Base-by-base conservation (phyloP, 2,113 vertebrate species). In the Ginglymostoma cirratum region DNA sequence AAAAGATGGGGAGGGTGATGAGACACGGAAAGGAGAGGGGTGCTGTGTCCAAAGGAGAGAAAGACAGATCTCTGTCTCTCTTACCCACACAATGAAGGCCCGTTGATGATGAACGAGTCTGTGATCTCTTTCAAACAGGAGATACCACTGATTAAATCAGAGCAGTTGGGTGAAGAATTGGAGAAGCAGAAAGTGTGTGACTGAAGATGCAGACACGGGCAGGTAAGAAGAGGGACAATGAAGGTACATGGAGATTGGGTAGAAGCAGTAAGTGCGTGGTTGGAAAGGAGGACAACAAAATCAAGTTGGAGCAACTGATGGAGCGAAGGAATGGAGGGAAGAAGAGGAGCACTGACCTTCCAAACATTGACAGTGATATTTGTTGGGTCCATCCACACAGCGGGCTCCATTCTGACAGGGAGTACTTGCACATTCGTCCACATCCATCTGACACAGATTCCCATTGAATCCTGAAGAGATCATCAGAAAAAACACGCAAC, bases 351-450 rank as follows among this genome's bases (percentile, higher is more conserved):
- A 48, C 96, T 69, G 98, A 99, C 99, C 99, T 98, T 99, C 99
- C 0, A 99, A 97, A 96, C 99, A 99, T 97, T 98, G 98, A 96
- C 99, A 99, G 96, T 97, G 98, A 97, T 99, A 99, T 97, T 98
- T 98, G 97, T 99, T 99, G 96, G 99, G 98, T 5, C 99, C 99
- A 0, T 99, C 99, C 69, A 98, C 97, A 48, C 99, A 99, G 96
- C 98, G 99, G 97, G 98, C 99, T 0, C 99, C 99, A 0, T 99
- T 99, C 97, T 98, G 98, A 97, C 99, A 99, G 2, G 99, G 99
- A 0, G 99, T 99, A 97, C 99, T 99, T 95, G 99, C 98, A 0
- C 99, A 99, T 97, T 99, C 99, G 0, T 99, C 99, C 1, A 99
- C 98, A 87, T 99, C 99, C 0, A 98, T 97, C 96, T 99, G 99